Evolutionary conservation across 1,140 invertebrate genomes (phyloP).

Genomic region (Trichogramma pretiosum): DNA sequence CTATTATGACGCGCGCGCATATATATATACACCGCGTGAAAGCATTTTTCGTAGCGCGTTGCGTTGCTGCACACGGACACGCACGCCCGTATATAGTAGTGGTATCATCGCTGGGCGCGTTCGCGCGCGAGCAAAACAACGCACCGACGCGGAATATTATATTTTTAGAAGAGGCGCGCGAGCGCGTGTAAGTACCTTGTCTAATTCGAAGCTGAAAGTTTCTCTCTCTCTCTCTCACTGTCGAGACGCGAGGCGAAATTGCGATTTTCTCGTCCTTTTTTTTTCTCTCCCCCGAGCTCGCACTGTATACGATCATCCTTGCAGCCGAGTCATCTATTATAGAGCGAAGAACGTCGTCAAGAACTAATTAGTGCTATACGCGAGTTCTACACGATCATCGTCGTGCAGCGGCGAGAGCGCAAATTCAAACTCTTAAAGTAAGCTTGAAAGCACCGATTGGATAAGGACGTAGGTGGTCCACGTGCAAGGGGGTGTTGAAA

Average conservation of each 20-base stretch:
- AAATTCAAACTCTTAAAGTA: no score
- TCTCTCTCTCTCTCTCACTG: no score
- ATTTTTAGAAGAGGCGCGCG: no score
- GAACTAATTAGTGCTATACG: slow-evolving; percentile 28
- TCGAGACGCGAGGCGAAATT: not conserved
- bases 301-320: not conserved
- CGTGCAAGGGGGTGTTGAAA: slow-evolving; percentile 37
- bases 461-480: slow-evolving; percentile 31
- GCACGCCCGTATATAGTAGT: slow-evolving; percentile 18
- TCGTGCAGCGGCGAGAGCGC: no score
- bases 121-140: not conserved
- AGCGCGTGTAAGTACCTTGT: not conserved
- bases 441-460: no score
- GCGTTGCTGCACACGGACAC: slow-evolving; percentile 24
- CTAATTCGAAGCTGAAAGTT: not conserved
- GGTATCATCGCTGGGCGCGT: slow-evolving; percentile 17
- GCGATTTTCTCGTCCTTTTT: not conserved
- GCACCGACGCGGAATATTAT: no score
- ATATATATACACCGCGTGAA: no score
- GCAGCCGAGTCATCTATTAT: slow-evolving; percentile 8
- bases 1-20: slow-evolving; percentile 31
- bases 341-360: slow-evolving; percentile 19
- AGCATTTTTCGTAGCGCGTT: no score
- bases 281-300: not conserved
- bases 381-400: no score